A percentile compares a stretch with the other conserved stretches of the same genome.
These are phyloP conservation scores for Heliconius charithonia DNA, from an alignment of 2,888 invertebrate species.

Conservation along the genomic window DNA sequence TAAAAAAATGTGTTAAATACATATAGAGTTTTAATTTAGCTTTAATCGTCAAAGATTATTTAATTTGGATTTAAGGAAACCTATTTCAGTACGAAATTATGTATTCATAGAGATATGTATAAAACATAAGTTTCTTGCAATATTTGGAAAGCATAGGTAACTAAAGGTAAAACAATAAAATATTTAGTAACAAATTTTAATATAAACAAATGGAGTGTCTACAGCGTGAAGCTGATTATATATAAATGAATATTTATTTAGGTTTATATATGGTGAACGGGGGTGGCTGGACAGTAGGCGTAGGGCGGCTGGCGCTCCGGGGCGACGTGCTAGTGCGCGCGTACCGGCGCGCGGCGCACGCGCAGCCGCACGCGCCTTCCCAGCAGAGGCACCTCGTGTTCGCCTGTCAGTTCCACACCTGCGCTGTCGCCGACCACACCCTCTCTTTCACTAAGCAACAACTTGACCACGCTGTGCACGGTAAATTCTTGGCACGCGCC, in stretches of 20 bases:
- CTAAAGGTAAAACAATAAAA: background rate
- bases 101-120: too few relatives aligned
- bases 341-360: conserved; percentile 87
- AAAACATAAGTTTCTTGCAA: too few relatives aligned
- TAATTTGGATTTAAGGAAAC: too few relatives aligned
- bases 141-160: background rate
- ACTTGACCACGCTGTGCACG: conserved; percentile 92
- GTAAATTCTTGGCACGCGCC: conserved; percentile 71
- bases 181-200: background rate
- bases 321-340: conserved; percentile 97
- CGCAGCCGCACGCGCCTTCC: conserved; percentile 53
- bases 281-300: conserved; percentile 86
- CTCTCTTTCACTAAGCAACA: conserved; percentile 93
- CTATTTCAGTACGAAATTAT: too few relatives aligned
- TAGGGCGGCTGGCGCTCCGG: conserved; percentile 87
- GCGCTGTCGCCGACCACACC: conserved; percentile 93
- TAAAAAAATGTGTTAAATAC: too few relatives aligned
- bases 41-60: too few relatives aligned
- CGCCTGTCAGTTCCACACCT: conserved; percentile 96
- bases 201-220: too few relatives aligned
- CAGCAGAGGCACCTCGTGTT: conserved; percentile 87
- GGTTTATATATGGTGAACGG: conserved; percentile 89
- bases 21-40: too few relatives aligned
- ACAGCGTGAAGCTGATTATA: background rate
- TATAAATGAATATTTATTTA: conserved; percentile 52